Conservation (phyloP, 2,888 invertebrate genomes). For the Melipona bicolor region DNA sequence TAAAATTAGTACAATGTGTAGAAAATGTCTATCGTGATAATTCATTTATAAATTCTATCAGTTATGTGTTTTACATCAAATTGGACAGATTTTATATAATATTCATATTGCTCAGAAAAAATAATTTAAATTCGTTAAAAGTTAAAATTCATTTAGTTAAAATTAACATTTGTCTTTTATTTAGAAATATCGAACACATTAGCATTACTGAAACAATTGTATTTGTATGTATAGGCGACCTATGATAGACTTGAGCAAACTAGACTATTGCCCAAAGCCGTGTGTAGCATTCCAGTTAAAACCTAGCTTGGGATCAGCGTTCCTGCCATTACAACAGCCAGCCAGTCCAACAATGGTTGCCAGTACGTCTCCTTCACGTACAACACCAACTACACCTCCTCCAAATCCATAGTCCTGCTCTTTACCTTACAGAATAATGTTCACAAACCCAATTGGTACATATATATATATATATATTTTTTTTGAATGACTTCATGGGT, state of each 20-base stretch:
- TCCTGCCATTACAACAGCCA: slow-evolving; percentile 88
- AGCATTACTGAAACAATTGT: slow-evolving; percentile 43
- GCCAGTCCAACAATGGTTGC: slow-evolving; percentile 80
- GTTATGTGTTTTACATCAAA: neutral
- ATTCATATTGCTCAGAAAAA: neutral
- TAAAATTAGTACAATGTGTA: neutral
- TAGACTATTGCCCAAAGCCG: slow-evolving; percentile 87
- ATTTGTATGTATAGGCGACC: slow-evolving; percentile 81
- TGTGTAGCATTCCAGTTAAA: slow-evolving; percentile 90
- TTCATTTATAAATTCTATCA: neutral
- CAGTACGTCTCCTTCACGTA: slow-evolving; percentile 80
- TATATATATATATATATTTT: slow-evolving; percentile 74
- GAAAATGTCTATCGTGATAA: neutral
- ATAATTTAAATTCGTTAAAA: neutral
- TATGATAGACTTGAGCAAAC: slow-evolving; percentile 84
- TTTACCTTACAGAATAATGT: slow-evolving; percentile 74
- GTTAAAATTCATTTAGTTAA: neutral
- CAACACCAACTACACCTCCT: slow-evolving; percentile 82
- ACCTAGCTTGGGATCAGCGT: slow-evolving; percentile 92
- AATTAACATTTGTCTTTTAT: neutral
- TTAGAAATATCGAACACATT: neutral
- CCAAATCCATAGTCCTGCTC: slow-evolving; percentile 83
- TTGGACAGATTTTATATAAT: neutral
- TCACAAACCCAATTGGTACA: slow-evolving; percentile 78
- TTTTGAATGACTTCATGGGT: slow-evolving; percentile 75